Conservation (phyloP, 2,888 invertebrate species). For the Didymodactylos carnosus region DNA sequence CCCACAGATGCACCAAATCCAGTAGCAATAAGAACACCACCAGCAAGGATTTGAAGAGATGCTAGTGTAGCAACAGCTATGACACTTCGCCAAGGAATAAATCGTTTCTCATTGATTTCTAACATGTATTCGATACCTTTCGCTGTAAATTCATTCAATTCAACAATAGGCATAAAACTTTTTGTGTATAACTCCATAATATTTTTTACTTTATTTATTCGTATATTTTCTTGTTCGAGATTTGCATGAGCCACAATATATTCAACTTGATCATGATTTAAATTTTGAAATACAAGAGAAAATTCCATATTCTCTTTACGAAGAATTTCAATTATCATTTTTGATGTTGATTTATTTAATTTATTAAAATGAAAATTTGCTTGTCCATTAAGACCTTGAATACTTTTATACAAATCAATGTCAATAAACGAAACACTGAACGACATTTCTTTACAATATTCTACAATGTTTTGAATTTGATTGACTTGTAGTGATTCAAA, state of each 20-base stretch:
- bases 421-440: background rate
- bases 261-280: background rate
- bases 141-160: background rate
- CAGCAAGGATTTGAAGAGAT: slow-evolving; percentile 1
- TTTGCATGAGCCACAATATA: background rate
- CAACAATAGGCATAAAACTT: background rate
- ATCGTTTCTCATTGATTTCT: slow-evolving; percentile 12
- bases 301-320: slow-evolving; percentile 13
- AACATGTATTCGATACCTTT: slow-evolving; percentile 3
- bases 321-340: background rate
- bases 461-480: background rate
- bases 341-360: background rate
- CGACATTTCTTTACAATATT: background rate
- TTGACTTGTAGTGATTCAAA: background rate
- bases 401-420: background rate
- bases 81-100: slow-evolving; percentile 12
- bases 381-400: background rate
- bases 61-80: background rate
- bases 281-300: background rate
- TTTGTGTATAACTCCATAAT: slow-evolving; percentile 7
- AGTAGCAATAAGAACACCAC: slow-evolving; percentile 12
- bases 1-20: slow-evolving; percentile 13
- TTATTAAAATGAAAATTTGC: slow-evolving; percentile 2
- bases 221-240: slow-evolving; percentile 11
- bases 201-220: slow-evolving; percentile 6